These are phyloP conservation scores for Akabosia matsudoensis DNA, from an alignment of 1,140 invertebrate species.

Conservation along the genomic window DNA sequence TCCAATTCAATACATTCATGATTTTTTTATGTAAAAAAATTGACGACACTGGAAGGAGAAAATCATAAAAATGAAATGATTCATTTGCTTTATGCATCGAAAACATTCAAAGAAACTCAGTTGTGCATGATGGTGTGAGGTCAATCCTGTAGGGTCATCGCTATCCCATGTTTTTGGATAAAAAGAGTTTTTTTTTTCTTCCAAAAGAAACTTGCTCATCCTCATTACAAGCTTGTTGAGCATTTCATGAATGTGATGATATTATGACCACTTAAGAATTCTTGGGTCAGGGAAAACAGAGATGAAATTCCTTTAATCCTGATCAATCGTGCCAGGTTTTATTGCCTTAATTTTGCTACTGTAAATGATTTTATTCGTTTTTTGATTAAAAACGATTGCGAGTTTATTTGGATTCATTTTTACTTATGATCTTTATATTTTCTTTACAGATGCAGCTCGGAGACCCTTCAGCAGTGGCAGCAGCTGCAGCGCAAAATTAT, in stretches of 20 bases:
- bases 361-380: not conserved
- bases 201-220: too few species aligned
- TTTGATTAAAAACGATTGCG: not conserved
- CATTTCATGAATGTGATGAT: not conserved
- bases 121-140: not conserved
- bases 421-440: not conserved
- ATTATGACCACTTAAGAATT: not conserved
- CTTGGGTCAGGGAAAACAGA: not conserved
- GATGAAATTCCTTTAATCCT: not conserved
- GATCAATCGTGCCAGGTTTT: not conserved
- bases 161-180: too few species aligned
- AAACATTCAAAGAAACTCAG: not conserved
- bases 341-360: not conserved
- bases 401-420: too few species aligned
- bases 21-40: too few species aligned
- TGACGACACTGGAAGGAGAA: too few species aligned
- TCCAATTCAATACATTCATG: not conserved
- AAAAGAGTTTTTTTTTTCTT: too few species aligned
- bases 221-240: not conserved
- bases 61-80: not conserved
- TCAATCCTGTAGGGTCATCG: not conserved
- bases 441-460: conserved; percentile 35
- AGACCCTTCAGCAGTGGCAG: conserved; percentile 34
- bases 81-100: not conserved
- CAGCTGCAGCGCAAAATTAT: conserved; percentile 59